Evolutionary conservation across 2,113 vertebrate species (phyloP).

Genomic region (Chitala chitala): DNA sequence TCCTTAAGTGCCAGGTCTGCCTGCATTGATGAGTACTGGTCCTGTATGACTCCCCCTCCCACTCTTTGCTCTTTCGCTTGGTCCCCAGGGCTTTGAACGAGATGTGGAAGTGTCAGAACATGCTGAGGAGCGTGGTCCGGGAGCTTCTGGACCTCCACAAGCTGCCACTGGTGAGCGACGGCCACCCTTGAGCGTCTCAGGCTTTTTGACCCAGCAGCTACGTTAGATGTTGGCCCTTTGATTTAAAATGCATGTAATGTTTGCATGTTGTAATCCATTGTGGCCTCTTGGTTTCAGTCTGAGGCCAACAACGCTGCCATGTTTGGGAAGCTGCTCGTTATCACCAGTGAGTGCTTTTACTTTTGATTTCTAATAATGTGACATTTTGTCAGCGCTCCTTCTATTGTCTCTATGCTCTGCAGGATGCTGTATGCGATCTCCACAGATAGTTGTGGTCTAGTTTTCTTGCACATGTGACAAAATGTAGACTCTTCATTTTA

Average conservation of each 20-base stretch:
- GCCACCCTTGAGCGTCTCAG: neutral
- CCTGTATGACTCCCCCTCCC: neutral
- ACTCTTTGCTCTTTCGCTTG: neutral
- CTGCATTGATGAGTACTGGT: neutral
- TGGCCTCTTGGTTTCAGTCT: conserved; percentile 61
- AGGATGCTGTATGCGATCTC: too few relatives aligned
- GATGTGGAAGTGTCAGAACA: conserved; percentile 99
- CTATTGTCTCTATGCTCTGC: too few relatives aligned
- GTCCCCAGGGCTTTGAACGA: conserved; percentile 87
- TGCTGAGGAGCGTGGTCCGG: conserved; percentile 89
- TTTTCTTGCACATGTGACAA: too few relatives aligned
- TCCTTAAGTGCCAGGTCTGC: neutral
- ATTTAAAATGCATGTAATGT: neutral
- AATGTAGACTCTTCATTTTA: too few relatives aligned
- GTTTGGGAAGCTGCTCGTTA: conserved; percentile 96
- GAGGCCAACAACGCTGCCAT: conserved; percentile 90
- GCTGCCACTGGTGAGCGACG: conserved; percentile 77
- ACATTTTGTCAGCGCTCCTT: too few relatives aligned
- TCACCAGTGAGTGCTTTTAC: conserved; percentile 86
- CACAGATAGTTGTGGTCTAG: too few relatives aligned
- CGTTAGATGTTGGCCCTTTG: neutral
- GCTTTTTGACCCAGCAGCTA: neutral
- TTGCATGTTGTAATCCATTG: neutral
- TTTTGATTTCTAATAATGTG: neutral
- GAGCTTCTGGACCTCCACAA: conserved; percentile 96